These are phyloP conservation scores for Popillia japonica DNA, from an alignment of 1,140 invertebrate species.

Conservation along the genomic window DNA sequence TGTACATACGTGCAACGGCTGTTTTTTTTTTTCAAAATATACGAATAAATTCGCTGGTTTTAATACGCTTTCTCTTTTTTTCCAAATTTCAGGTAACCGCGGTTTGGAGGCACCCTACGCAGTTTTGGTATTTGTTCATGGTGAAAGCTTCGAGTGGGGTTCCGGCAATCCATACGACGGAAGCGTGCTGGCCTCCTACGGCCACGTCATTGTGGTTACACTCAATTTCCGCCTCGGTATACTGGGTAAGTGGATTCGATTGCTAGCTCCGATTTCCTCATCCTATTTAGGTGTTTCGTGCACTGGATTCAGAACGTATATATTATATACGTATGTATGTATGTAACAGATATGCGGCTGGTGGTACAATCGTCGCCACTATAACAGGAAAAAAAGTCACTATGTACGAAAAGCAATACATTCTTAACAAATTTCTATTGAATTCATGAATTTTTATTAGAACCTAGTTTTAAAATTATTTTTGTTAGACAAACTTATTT, in stretches of 20 bases:
- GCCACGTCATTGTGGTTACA: constrained; percentile 88
- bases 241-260: constrained; percentile 71
- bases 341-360: no score
- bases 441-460: no score
- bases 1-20: not conserved
- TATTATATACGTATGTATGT: no score
- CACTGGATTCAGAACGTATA: constrained; percentile 8
- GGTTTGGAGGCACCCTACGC: constrained; percentile 81
- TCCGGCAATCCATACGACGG: constrained; percentile 87
- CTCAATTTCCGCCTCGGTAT: constrained; percentile 90
- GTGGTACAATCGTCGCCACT: no score
- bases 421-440: no score
- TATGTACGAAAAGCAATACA: no score
- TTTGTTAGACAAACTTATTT: no score
- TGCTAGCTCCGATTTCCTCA: constrained; percentile 24
- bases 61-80: not conserved
- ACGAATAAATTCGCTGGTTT: not conserved
- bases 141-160: constrained; percentile 86
- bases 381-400: no score
- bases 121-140: constrained; percentile 84
- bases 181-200: constrained; percentile 84
- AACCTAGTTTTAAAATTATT: no score
- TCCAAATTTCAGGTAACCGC: constrained; percentile 68
- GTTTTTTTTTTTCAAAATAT: not conserved
- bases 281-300: constrained; percentile 31